A percentile compares a stretch with the other conserved stretches of the same genome.
Evolutionary conservation across 2,797 vertebrate genomes (phyloP).

Genomic region (Sciaenops ocellatus): DNA sequence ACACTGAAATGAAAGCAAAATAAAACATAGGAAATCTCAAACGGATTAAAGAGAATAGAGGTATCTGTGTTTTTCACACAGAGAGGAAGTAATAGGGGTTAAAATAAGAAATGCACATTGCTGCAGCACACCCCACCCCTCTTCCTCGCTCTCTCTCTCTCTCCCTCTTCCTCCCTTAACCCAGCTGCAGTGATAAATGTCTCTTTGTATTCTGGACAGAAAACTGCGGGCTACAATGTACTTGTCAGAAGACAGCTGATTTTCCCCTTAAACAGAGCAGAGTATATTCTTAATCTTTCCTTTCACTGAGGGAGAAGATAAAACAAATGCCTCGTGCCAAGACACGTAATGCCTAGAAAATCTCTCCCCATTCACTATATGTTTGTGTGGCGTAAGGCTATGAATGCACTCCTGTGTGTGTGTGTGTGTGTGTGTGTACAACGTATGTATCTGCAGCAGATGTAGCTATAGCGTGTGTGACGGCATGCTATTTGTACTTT

Average conservation of each 20-base stretch:
- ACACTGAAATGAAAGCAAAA: constrained; percentile 58
- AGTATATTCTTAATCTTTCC: constrained; percentile 80
- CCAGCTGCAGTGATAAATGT: constrained; percentile 89
- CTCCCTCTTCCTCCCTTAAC: constrained; percentile 64
- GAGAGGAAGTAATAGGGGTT: constrained; percentile 78
- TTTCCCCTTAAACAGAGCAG: constrained; percentile 77
- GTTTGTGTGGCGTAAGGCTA: constrained; percentile 19
- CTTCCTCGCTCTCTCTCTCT: constrained; percentile 3
- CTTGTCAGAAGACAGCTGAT: constrained; percentile 85
- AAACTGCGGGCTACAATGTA: constrained; percentile 82
- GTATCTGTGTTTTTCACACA: constrained; percentile 64
- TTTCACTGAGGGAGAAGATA: constrained; percentile 67
- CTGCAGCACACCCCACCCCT: constrained; percentile 62
- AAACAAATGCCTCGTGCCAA: constrained; percentile 76
- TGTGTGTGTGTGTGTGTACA: constrained; percentile 8
- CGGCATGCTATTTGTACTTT: constrained; percentile 54
- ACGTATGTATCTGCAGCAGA: constrained; percentile 42
- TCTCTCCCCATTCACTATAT: constrained; percentile 45
- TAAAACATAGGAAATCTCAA: constrained; percentile 55
- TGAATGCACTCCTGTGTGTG: constrained; percentile 1
- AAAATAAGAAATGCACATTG: constrained; percentile 75
- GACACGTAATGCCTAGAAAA: constrained; percentile 74
- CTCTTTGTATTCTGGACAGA: constrained; percentile 86
- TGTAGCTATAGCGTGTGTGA: constrained; percentile 46
- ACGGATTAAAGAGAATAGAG: constrained; percentile 68